phyloP scores from a whole-genome alignment of 2,888 invertebrate species.

The Neoascia interrupta region DNA sequence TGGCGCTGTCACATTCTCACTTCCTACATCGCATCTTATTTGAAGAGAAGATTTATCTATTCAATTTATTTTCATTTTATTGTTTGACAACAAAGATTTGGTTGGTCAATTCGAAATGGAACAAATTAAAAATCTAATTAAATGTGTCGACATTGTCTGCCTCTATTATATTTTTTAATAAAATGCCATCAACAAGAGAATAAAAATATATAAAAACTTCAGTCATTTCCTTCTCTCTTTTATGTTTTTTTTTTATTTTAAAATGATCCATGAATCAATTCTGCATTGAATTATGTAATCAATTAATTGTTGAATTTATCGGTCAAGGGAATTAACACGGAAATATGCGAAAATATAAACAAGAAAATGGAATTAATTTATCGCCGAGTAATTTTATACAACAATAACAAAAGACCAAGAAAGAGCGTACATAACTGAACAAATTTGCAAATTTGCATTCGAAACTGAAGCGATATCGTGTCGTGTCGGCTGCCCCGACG shows the following conservation, averaged over 20 bases:
- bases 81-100: too few species aligned
- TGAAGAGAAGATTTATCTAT: too few species aligned
- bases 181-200: neutral
- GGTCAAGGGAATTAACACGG: slow-evolving; percentile 52
- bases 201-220: neutral
- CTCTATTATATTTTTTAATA: neutral
- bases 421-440: slow-evolving; percentile 2
- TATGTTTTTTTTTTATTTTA: slow-evolving; percentile 6
- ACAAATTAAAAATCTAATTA: slow-evolving; percentile 20
- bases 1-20: too few species aligned
- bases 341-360: slow-evolving; percentile 13
- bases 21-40: too few species aligned
- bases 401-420: slow-evolving; percentile 1
- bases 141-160: slow-evolving; percentile 4
- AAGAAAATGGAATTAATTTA: too few species aligned
- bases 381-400: too few species aligned
- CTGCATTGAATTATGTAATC: slow-evolving; percentile 34
- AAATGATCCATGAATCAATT: slow-evolving; percentile 27
- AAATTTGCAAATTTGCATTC: slow-evolving; percentile 34
- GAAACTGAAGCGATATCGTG: slow-evolving; percentile 31
- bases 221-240: slow-evolving; percentile 20
- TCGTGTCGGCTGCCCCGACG: too few species aligned
- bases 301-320: slow-evolving; percentile 34
- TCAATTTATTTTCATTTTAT: too few species aligned
- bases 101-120: too few species aligned